phyloP scores from a whole-genome alignment of 1,140 invertebrate genomes.

The Cydia strobilella region DNA sequence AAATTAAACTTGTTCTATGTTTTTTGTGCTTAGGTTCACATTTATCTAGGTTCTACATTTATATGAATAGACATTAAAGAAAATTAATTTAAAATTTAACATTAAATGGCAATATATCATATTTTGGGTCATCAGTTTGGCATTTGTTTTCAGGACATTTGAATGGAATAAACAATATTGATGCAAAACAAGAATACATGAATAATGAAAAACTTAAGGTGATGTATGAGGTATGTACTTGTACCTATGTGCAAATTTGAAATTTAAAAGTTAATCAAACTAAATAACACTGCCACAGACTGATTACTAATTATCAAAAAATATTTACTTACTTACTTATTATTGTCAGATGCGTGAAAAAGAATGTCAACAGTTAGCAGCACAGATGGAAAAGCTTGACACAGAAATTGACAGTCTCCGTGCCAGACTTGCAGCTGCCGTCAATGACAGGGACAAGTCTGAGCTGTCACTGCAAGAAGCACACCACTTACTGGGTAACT shows the following conservation, averaged over 20 bases:
- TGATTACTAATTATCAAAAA: neutral
- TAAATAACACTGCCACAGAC: neutral
- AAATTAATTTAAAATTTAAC: no score
- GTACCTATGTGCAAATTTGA: neutral
- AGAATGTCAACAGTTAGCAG: constrained; percentile 69
- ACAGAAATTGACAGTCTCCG: constrained; percentile 65
- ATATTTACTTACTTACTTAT: no score
- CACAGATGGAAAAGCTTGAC: constrained; percentile 65
- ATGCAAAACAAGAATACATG: constrained; percentile 62
- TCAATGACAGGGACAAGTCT: constrained; percentile 79
- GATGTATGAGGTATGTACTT: constrained; percentile 71
- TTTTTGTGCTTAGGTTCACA: no score
- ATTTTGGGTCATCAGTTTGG: no score
- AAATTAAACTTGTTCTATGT: no score
- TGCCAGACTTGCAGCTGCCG: constrained; percentile 70
- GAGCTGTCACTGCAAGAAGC: constrained; percentile 77
- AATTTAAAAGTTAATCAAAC: neutral
- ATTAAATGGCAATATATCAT: no score
- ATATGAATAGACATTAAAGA: no score
- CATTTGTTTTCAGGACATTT: constrained; percentile 52
- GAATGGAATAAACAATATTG: constrained; percentile 67
- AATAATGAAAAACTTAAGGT: constrained; percentile 72
- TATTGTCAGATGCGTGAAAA: constrained; percentile 65
- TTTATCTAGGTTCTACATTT: no score
- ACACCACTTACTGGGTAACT: constrained; percentile 78